Evolutionary conservation across 2,797 vertebrate genomes (phyloP).

Genomic region (Orientallactaga sibirica): DNA sequence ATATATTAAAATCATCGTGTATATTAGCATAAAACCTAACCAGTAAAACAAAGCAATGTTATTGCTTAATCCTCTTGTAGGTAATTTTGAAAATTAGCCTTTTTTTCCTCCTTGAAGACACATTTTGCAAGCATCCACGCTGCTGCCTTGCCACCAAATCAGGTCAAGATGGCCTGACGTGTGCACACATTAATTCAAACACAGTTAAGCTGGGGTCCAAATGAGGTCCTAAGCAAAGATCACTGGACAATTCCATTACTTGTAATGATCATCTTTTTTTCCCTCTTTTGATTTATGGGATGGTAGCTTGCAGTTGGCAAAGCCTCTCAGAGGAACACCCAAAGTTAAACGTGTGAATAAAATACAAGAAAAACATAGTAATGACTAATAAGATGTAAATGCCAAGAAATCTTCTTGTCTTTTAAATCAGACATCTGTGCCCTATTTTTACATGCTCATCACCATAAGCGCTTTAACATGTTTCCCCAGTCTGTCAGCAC

Average conservation of each 20-base stretch:
- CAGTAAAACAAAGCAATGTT: constrained; percentile 34
- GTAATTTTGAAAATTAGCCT: constrained; percentile 48
- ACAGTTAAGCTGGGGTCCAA: not conserved
- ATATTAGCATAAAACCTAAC: constrained; percentile 20
- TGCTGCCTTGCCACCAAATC: not conserved
- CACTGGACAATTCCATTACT: not conserved
- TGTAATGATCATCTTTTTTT: not conserved
- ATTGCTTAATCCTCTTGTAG: constrained; percentile 37
- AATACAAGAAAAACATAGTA: constrained; percentile 88
- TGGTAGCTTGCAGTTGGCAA: constrained; percentile 87
- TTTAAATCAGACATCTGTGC: constrained; percentile 90
- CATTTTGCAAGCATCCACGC: not conserved
- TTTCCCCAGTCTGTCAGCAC: constrained; percentile 85
- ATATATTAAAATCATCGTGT: not conserved
- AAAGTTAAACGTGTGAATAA: constrained; percentile 89
- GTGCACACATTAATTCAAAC: constrained; percentile 4
- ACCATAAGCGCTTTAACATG: constrained; percentile 86
- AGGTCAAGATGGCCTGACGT: constrained; percentile 36
- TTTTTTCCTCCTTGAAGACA: not conserved
- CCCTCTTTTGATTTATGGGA: constrained; percentile 79
- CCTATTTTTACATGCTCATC: constrained; percentile 89
- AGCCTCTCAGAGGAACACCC: constrained; percentile 86
- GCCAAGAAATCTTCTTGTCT: constrained; percentile 88
- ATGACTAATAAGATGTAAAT: constrained; percentile 89
- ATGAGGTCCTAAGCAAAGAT: constrained; percentile 1